Base-by-base conservation (phyloP, 2,113 vertebrate species). In the Corythaeola cristata region DNA sequence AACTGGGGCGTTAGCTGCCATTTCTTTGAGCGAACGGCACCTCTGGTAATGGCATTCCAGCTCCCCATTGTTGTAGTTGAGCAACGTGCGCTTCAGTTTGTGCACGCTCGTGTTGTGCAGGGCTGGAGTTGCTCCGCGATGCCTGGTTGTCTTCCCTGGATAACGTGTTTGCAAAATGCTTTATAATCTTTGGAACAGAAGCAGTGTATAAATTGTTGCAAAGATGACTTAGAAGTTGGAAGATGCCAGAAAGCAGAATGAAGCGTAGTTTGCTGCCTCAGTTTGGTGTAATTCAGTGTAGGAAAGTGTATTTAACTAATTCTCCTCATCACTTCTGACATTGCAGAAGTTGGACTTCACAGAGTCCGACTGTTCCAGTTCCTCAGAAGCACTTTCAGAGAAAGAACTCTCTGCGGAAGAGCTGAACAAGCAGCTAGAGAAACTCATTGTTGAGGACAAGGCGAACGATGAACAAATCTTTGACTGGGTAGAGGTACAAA, bases 401-500 rank as follows among this genome's bases (percentile, higher is more conserved):
- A 98, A 95, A 91, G 98, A 98, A 74, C 97, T 99, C 89, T 98
- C 98, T 94, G 98, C 98, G 0, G 99, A 99, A 90, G 99, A 99
- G 97, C 97, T 99, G 74, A 98, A 98, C 96, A 98, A 93, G 82
- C 99, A 99, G 95, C 98, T 99, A 33, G 99, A 99, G 91, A 99
- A 98, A 93, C 99, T 99, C 95, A 98, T 99, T 60, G 98, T 99
- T 72, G 99, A 99, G 96, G 99, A 99, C 88, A 99, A 99, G 98
- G 99, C 99, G 23, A 99, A 98, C 28, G 99, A 99, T 22, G 99
- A 99, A 97, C 99, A 99, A 95, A 99, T 99, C 97, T 99, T 99
- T 97, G 99, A 99, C 96, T 99, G 99, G 99, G 98, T 99, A 79
- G 99, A 99, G 99, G 99, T 99, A 98, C 87, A 97, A 90, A 95